Base-by-base conservation (phyloP, 2,113 vertebrate species). In the Gymnogyps californianus region DNA sequence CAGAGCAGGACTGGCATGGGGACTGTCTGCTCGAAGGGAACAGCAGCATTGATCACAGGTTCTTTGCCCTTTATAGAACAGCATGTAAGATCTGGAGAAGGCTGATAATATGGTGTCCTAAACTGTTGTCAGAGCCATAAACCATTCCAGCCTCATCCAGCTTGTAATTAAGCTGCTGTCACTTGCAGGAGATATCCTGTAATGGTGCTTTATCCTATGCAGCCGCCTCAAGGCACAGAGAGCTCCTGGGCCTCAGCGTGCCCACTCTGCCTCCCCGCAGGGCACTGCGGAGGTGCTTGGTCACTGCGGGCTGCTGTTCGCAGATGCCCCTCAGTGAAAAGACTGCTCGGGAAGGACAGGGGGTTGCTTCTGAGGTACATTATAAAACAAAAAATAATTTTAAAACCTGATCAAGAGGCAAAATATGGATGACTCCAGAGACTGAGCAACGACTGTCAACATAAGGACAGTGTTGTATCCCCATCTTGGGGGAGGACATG, bases 131-230 rank as follows among this genome's bases (percentile, higher is more conserved):
- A 93, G 87, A 61, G 34, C 49, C 70, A 94, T 69, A 96, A 91
- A 85, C 89, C 40, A 72, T 82, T 87, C 40, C 75, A 61, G 66
- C 79, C 16, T 79, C 59, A 76, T 72, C 84, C 62, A 91, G 55
- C 66, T 84, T 81, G 83, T 96, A 96, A 94, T 97, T 96, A 92
- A 98, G 95, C 87, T 83, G 62, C 94, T 17, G 22, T 54, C 77
- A 80, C 65, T 95, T 64, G 76, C 59, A 34, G 93, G 75, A 89
- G 66, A 87, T 80, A 87, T 74, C 64, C 81, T 3, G 8, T 44
- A 47, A 44, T 11, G 81, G 71, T 7, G 55, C 65, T 93, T 97
- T 76, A 83, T 96, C 79, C 79, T 54, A 6, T 15, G 3, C 51
- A 80, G 93, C 32, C 51, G 19, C 15, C 20, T 42, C 12, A 65